Conservation (phyloP, 2,888 invertebrate species). For the Catocala nupta region DNA sequence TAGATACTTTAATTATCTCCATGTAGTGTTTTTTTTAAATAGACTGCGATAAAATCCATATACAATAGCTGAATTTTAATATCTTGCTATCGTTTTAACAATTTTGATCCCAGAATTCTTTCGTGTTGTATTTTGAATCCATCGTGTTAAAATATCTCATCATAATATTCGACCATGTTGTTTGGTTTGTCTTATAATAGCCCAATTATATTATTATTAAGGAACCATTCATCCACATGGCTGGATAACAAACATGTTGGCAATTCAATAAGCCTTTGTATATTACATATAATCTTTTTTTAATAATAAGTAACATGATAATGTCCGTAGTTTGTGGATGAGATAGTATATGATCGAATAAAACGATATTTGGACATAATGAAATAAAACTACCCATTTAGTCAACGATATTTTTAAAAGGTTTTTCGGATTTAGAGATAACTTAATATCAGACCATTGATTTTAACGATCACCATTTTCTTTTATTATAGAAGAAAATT, state of each 20-base stretch:
- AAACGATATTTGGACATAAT: too few relatives aligned
- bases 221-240: slow-evolving; percentile 13
- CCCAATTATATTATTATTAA: slow-evolving; percentile 11
- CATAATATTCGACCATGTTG: slow-evolving; percentile 3
- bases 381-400: too few relatives aligned
- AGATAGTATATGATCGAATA: too few relatives aligned
- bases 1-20: too few relatives aligned
- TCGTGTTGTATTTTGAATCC: not conserved
- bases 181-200: slow-evolving; percentile 3
- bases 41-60: too few relatives aligned
- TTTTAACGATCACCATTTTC: not conserved
- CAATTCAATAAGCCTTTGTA: slow-evolving; percentile 10
- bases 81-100: too few relatives aligned
- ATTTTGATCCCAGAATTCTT: too few relatives aligned
- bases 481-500: not conserved
- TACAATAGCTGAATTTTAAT: too few relatives aligned
- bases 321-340: not conserved
- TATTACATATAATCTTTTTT: not conserved
- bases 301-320: not conserved
- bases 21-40: too few relatives aligned
- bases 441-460: not conserved
- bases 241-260: slow-evolving; percentile 8
- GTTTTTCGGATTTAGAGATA: not conserved
- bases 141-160: slow-evolving; percentile 1
- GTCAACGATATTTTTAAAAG: not conserved